Evolutionary conservation across 2,888 invertebrate genomes (phyloP), one percentile per base, ranked within the genome.

Genomic region (Neoascia interrupta): DNA sequence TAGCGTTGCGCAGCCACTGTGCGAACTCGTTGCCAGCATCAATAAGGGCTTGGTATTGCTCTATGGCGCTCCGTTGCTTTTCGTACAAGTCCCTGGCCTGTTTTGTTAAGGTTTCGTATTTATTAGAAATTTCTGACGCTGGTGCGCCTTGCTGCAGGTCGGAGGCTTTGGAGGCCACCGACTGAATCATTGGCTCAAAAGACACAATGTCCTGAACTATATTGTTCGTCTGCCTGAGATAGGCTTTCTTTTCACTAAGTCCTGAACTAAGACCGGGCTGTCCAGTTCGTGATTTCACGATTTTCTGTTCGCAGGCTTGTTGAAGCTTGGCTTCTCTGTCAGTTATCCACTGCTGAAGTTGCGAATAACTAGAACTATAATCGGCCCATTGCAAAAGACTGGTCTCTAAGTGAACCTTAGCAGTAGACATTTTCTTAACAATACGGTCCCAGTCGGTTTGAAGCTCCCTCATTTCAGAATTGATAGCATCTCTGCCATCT

Each of bases 181-280:
- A 97, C 88, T 97, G 97, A 84, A 98, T 97, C 96, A 98, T 97
- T 53, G 97, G 97, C 88, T 98, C 97, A 89, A 97, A 97, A 56
- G 97, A 96, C 82, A 97, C 96, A 86, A 98, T 97, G 89, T 98
- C 98, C 90, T 97, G 97, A 39, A 97, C 96, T 85, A 97, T 96
- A 88, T 96, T 96, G 89, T 96, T 96, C 66, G 97, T 97, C 90
- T 96, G 95, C 82, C 97, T 92, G 43, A 97, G 91, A 84, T 94
- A 95, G 4, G 96, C 96, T 89, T 96, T 96, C 61, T 96, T 91
- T 87, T 97, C 97, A 54, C 95, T 96, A 26, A 96, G 90, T 15
- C 92, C 92, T 3, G 95, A 92, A 75, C 94, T 94, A 3, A 96
- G 90, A 39, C 95, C 95, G 28, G 93, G 93, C 84, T 94, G 92